phyloP scores from a whole-genome alignment of 2,113 vertebrate species.

The Semnornis frantzii region DNA sequence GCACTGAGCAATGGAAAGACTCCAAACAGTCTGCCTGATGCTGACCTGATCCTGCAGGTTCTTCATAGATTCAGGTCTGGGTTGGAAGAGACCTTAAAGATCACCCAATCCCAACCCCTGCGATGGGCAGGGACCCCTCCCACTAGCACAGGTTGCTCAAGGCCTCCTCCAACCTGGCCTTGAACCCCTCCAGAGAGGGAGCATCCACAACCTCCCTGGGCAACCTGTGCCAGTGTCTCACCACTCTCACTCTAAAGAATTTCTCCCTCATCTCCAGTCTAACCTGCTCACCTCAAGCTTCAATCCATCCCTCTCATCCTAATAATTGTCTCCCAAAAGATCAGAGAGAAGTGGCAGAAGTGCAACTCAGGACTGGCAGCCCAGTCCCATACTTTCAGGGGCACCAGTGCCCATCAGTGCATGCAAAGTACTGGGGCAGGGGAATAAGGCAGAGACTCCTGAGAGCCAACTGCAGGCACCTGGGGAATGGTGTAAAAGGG shows the following conservation, averaged over 20 bases:
- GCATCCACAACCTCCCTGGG: too few species aligned
- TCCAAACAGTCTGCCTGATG: background rate
- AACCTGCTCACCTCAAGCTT: too few species aligned
- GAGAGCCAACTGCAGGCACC: background rate
- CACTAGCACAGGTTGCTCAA: too few species aligned
- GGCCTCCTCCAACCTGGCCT: too few species aligned
- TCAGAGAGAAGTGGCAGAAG: background rate
- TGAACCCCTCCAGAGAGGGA: too few species aligned
- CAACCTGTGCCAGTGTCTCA: too few species aligned
- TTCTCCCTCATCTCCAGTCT: too few species aligned
- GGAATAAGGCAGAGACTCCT: background rate
- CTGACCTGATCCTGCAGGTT: background rate
- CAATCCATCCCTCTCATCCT: too few species aligned
- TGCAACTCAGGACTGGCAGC: background rate
- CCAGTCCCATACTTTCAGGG: background rate
- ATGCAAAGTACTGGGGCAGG: background rate
- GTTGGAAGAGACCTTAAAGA: too few species aligned
- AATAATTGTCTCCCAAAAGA: background rate
- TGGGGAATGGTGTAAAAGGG: background rate
- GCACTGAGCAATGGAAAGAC: background rate
- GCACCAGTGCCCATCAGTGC: background rate
- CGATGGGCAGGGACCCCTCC: too few species aligned
- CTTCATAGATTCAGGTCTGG: background rate
- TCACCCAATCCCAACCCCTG: too few species aligned
- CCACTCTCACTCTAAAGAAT: too few species aligned